phyloP scores from a whole-genome alignment of 2,888 invertebrate species.

The Cosmia pyralina region DNA sequence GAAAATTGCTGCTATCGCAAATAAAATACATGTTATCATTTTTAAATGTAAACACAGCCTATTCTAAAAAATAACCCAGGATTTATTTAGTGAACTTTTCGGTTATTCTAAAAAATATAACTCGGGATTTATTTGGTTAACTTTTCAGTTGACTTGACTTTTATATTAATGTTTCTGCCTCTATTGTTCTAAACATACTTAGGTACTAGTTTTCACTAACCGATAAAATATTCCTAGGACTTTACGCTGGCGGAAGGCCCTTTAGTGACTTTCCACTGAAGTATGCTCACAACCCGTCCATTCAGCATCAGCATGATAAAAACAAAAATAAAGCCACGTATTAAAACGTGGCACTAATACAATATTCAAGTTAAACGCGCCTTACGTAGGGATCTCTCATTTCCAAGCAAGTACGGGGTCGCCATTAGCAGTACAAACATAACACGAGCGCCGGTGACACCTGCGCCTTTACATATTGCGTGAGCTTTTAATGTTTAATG shows the following conservation, averaged over 20 bases:
- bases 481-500: constrained; percentile 71
- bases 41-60: neutral
- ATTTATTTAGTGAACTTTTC: no score
- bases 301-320: constrained; percentile 19
- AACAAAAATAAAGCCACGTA: constrained; percentile 21
- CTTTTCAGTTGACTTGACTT: neutral
- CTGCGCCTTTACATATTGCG: constrained; percentile 75
- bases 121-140: neutral
- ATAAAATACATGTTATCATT: neutral
- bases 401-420: constrained; percentile 76
- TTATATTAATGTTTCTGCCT: neutral
- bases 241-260: neutral
- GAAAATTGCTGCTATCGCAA: neutral
- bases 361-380: constrained; percentile 64
- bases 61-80: neutral
- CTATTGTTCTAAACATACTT: neutral
- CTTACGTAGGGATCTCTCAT: constrained; percentile 74
- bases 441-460: constrained; percentile 81
- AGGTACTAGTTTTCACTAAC: no score
- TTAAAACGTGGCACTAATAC: constrained; percentile 35
- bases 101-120: neutral
- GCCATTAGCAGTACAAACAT: constrained; percentile 86
- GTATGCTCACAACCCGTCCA: constrained; percentile 10
- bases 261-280: constrained; percentile 4
- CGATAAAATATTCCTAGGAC: neutral